A percentile compares a stretch with the other conserved stretches of the same genome.
Evolutionary conservation across 2,888 invertebrate genomes (phyloP).

Genomic region (Oscheius sp.): DNA sequence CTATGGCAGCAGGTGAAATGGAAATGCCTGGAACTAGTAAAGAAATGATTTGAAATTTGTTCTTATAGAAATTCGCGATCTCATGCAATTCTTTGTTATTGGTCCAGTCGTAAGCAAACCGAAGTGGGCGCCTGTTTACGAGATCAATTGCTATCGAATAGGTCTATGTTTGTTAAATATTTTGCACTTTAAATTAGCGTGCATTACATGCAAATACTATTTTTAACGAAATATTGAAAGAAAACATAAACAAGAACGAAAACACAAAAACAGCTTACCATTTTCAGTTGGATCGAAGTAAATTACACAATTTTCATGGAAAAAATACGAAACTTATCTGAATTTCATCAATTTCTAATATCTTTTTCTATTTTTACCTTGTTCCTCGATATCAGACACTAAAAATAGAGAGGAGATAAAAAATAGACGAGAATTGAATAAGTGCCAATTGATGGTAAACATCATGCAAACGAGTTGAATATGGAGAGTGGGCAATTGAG

Average conservation of each 20-base stretch:
- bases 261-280: background rate
- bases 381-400: no score
- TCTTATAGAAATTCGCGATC: slow-evolving; percentile 45
- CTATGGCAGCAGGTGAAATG: background rate
- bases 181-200: no score
- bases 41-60: background rate
- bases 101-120: slow-evolving; percentile 48
- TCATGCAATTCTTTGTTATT: slow-evolving; percentile 51
- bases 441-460: no score
- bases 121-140: slow-evolving; percentile 35
- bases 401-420: no score
- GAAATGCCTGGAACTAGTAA: background rate
- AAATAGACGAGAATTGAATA: no score
- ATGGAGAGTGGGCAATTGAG: no score
- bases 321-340: background rate
- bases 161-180: background rate
- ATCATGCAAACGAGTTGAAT: no score
- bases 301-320: background rate
- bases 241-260: background rate
- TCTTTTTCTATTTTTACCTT: background rate
- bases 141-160: background rate
- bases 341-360: background rate
- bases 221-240: background rate
- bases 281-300: background rate
- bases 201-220: background rate